Evolutionary conservation across 2,113 vertebrate genomes (phyloP).

Genomic region (Ceratotherium simum): DNA sequence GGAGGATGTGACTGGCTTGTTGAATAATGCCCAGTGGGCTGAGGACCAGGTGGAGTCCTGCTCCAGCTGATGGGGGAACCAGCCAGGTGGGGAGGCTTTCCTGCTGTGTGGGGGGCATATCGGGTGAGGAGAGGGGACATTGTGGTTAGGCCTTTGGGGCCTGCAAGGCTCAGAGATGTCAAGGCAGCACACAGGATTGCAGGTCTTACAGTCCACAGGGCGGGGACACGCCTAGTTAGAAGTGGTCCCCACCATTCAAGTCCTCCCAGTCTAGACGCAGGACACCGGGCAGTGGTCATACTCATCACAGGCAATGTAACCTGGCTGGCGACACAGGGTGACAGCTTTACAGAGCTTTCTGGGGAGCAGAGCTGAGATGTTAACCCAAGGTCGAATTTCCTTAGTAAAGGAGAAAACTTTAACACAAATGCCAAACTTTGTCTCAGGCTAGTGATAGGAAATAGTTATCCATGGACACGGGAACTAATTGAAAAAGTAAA

Average conservation of each 20-base stretch:
- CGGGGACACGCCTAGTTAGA: not conserved
- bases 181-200: not conserved
- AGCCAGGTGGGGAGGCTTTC: too few species aligned
- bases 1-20: not conserved
- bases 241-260: not conserved
- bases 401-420: not conserved
- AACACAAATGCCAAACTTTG: not conserved
- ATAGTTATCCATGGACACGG: fast-evolving
- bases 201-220: not conserved
- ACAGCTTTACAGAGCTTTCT: not conserved
- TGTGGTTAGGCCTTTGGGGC: not conserved
- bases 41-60: not conserved
- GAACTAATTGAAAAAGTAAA: not conserved
- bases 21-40: not conserved
- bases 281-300: not conserved
- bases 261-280: not conserved
- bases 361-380: not conserved
- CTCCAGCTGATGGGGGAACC: not conserved
- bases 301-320: not conserved
- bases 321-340: not conserved
- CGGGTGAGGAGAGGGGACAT: not conserved
- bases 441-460: not conserved
- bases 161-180: not conserved
- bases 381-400: not conserved
- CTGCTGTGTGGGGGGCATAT: too few species aligned